These are phyloP conservation scores for Eulithis prunata DNA, from an alignment of 2,888 invertebrate species.

Conservation along the genomic window DNA sequence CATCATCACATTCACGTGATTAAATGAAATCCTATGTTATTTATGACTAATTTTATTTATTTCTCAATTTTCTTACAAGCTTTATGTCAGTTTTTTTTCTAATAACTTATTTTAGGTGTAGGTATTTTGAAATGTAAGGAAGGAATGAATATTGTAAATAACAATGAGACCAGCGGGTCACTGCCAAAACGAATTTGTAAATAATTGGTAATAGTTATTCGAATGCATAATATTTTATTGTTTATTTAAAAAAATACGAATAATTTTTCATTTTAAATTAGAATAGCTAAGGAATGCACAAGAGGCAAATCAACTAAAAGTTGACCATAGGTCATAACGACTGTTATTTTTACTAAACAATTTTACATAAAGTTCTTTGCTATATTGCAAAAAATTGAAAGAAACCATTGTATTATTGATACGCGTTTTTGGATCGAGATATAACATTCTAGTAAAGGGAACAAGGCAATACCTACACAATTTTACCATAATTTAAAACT, in stretches of 20 bases:
- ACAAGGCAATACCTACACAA: neutral
- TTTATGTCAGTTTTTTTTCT: conserved; percentile 54
- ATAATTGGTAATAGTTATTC: conserved; percentile 42
- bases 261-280: neutral
- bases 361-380: too few species aligned
- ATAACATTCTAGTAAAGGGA: too few species aligned
- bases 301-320: too few species aligned
- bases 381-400: too few species aligned
- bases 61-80: conserved; percentile 39
- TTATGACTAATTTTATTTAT: conserved; percentile 38
- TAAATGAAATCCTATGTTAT: conserved; percentile 24
- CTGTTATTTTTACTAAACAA: too few species aligned
- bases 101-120: conserved; percentile 58
- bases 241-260: conserved; percentile 1
- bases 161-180: conserved; percentile 70
- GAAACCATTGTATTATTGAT: too few species aligned
- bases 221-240: conserved; percentile 31
- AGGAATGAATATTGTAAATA: conserved; percentile 37
- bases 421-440: too few species aligned
- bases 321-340: too few species aligned
- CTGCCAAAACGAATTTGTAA: conserved; percentile 68
- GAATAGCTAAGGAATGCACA: too few species aligned
- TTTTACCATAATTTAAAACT: neutral
- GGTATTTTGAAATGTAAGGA: conserved; percentile 41
- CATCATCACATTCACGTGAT: conserved; percentile 37